Evolutionary conservation across 2,888 invertebrate species (phyloP).

Genomic region (Sipha maydis): DNA sequence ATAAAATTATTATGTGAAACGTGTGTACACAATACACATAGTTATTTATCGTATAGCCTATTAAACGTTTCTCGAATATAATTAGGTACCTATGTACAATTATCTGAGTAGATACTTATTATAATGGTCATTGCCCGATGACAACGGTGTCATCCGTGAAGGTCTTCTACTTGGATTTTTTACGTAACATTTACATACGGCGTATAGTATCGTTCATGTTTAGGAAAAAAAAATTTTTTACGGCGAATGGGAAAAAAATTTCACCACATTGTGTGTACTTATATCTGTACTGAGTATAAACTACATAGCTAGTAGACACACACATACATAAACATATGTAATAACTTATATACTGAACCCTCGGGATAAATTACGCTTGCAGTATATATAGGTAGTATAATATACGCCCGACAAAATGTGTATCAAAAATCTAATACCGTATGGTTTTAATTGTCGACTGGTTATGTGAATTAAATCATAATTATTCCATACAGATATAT

Average conservation of each 20-base stretch:
- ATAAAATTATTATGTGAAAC: neutral
- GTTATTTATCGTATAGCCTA: neutral
- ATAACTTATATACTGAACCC: neutral
- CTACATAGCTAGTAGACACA: too few species aligned
- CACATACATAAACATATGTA: too few species aligned
- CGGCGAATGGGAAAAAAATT: neutral
- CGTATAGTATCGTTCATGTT: neutral
- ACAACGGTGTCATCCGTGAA: constrained; percentile 5
- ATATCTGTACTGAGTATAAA: neutral
- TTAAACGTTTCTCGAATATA: neutral
- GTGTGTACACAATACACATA: neutral
- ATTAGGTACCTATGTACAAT: neutral
- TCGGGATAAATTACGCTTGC: neutral
- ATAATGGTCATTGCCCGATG: constrained; percentile 27
- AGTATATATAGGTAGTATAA: neutral
- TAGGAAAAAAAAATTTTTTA: neutral
- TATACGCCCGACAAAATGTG: neutral
- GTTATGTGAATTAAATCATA: neutral
- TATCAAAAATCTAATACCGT: constrained; percentile 9
- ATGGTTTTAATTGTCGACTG: neutral
- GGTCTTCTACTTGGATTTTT: constrained; percentile 2
- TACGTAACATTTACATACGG: too few species aligned
- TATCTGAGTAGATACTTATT: neutral
- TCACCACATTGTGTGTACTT: neutral
- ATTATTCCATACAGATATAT: neutral